phyloP scores from a whole-genome alignment of 2,888 invertebrate species.

The Calliscelio sp. region DNA sequence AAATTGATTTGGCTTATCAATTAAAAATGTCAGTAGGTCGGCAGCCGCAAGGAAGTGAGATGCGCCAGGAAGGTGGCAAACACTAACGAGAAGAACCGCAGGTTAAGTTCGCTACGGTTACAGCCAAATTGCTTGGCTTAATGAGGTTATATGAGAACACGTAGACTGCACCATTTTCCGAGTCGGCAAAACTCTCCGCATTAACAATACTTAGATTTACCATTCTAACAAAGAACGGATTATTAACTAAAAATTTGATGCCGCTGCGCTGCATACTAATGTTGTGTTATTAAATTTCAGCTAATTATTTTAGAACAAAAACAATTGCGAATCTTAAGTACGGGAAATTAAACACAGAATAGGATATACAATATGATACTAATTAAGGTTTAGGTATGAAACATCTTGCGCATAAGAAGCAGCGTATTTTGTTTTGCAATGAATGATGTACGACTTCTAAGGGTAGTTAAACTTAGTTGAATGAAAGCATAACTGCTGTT shows the following conservation, averaged over 20 bases:
- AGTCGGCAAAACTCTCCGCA: conserved; percentile 52
- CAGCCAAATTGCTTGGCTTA: conserved; percentile 74
- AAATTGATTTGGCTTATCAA: conserved; percentile 69
- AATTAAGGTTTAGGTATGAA: too few species aligned
- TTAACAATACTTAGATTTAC: conserved; percentile 48
- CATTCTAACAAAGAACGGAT: conserved; percentile 22
- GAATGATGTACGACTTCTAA: too few species aligned
- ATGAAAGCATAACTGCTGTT: not conserved
- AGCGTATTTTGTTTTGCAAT: too few species aligned
- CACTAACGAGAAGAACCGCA: conserved; percentile 75
- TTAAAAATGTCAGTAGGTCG: conserved; percentile 67
- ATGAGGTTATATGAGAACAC: conserved; percentile 72
- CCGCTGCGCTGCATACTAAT: too few species aligned
- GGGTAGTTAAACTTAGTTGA: too few species aligned
- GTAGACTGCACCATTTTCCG: conserved; percentile 66
- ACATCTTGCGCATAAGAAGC: too few species aligned
- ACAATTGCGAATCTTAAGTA: too few species aligned
- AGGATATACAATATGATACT: too few species aligned
- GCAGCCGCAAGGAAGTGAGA: conserved; percentile 68
- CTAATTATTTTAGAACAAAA: too few species aligned
- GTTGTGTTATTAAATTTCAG: too few species aligned
- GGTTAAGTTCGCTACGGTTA: conserved; percentile 71
- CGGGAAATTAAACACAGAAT: too few species aligned
- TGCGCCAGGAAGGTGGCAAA: conserved; percentile 64
- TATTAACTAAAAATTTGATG: conserved; percentile 14